A percentile compares a stretch with the other conserved stretches of the same genome.
Conservation (phyloP, 2,888 invertebrate genomes). For the Noctua janthina region DNA sequence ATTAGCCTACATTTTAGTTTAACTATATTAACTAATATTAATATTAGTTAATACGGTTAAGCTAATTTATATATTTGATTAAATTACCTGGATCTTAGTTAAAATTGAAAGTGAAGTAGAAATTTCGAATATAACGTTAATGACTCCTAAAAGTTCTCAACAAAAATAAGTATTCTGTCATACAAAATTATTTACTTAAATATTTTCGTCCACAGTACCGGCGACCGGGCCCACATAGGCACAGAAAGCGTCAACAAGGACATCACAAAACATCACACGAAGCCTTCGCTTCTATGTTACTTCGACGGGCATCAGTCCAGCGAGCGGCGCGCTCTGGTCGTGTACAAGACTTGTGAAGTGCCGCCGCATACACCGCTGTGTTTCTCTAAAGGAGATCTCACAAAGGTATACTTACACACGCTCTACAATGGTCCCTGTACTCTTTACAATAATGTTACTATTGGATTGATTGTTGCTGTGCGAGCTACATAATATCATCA, state of each 20-base stretch:
- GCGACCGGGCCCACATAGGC: slow-evolving; percentile 90
- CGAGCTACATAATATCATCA: too few relatives aligned
- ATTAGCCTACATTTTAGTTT: background rate
- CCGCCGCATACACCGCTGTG: slow-evolving; percentile 90
- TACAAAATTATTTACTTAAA: background rate
- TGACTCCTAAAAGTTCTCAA: too few relatives aligned
- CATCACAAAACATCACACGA: slow-evolving; percentile 77
- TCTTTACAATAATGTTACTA: background rate
- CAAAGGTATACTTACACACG: slow-evolving; percentile 28
- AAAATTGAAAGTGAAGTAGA: too few relatives aligned
- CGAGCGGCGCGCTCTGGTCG: slow-evolving; percentile 88
- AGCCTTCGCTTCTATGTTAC: slow-evolving; percentile 88
- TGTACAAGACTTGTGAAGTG: slow-evolving; percentile 91
- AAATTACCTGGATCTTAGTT: too few relatives aligned
- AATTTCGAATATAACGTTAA: too few relatives aligned
- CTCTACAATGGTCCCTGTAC: background rate
- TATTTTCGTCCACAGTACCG: slow-evolving; percentile 80
- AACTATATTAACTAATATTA: background rate
- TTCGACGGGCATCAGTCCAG: slow-evolving; percentile 90
- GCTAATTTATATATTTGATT: too few relatives aligned
- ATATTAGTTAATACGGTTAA: too few relatives aligned
- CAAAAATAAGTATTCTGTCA: background rate
- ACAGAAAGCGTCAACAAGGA: slow-evolving; percentile 92
- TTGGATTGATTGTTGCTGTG: slow-evolving; percentile 78
- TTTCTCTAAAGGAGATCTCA: slow-evolving; percentile 83